Evolutionary conservation across 2,888 invertebrate genomes (phyloP).

Genomic region (Tetramorium bicarinatum): DNA sequence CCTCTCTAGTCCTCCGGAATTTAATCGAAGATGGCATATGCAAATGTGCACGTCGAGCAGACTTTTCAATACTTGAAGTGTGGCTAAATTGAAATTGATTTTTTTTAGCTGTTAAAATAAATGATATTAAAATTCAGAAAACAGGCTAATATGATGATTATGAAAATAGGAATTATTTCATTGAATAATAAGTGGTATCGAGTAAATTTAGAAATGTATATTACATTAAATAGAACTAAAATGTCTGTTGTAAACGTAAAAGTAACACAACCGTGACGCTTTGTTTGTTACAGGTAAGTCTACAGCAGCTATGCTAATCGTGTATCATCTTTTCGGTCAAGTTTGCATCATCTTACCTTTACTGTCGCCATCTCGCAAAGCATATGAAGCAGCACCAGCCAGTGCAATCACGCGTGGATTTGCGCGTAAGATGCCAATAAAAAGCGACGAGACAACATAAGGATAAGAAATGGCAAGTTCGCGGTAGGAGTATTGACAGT

Average conservation of each 20-base stretch:
- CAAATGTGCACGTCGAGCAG: slow-evolving; percentile 33
- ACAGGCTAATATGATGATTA: not conserved
- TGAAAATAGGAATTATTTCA: not conserved
- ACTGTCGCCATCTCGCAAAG: slow-evolving; percentile 3
- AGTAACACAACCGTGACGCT: slow-evolving; percentile 66
- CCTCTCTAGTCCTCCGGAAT: slow-evolving; percentile 56
- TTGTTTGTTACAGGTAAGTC: slow-evolving; percentile 78
- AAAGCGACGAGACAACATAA: slow-evolving; percentile 57
- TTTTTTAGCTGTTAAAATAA: not conserved
- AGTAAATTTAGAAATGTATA: not conserved
- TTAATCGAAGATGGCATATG: slow-evolving; percentile 69
- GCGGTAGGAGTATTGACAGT: slow-evolving; percentile 70
- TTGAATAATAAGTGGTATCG: not conserved
- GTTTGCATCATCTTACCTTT: not conserved
- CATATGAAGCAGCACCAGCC: slow-evolving; percentile 46
- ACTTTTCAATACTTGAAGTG: slow-evolving; percentile 22
- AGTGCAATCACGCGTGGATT: slow-evolving; percentile 57
- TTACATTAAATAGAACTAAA: not conserved
- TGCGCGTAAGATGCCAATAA: slow-evolving; percentile 36
- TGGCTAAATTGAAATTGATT: not conserved
- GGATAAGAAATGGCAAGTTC: slow-evolving; percentile 10
- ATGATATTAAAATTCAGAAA: not conserved
- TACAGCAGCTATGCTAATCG: slow-evolving; percentile 49
- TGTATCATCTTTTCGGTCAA: not conserved
- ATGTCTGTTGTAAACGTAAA: slow-evolving; percentile 2